phyloP scores from a whole-genome alignment of 1,140 invertebrate species.

The Neodiprion lecontei region DNA sequence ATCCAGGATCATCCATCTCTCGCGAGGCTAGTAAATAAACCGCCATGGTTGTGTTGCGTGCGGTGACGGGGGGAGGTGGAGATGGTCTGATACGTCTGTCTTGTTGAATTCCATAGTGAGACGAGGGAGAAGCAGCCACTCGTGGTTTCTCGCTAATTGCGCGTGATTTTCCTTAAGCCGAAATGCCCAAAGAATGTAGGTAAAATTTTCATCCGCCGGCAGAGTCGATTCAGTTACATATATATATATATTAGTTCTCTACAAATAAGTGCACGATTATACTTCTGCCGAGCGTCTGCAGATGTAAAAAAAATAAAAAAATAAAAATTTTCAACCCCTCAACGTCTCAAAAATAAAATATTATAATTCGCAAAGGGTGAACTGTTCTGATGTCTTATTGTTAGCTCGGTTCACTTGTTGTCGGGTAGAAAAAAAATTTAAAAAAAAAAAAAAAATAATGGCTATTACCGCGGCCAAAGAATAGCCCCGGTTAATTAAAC shows the following conservation, averaged over 20 bases:
- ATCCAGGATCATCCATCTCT: conserved; percentile 40
- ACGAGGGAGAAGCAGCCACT: neutral
- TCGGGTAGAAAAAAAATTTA: no score
- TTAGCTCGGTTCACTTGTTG: no score
- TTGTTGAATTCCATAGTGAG: conserved; percentile 4
- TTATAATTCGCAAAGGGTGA: neutral
- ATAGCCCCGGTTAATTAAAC: no score
- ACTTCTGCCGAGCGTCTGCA: no score
- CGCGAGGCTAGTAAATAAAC: neutral
- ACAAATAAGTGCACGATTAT: no score
- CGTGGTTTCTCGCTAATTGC: neutral
- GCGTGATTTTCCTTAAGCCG: neutral
- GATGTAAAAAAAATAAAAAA: neutral
- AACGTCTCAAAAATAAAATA: neutral
- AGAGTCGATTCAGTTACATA: no score
- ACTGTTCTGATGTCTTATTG: neutral
- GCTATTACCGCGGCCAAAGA: no score
- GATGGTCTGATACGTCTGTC: neutral
- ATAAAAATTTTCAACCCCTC: neutral
- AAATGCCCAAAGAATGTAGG: neutral
- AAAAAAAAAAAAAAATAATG: no score
- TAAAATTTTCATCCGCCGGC: neutral
- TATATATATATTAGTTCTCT: no score
- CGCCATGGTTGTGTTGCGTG: neutral
- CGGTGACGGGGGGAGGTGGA: neutral